Percentiles rank a stretch among this genome's conserved stretches.
Conservation (phyloP, 2,113 vertebrate species). For the Oreochromis niloticus region DNA sequence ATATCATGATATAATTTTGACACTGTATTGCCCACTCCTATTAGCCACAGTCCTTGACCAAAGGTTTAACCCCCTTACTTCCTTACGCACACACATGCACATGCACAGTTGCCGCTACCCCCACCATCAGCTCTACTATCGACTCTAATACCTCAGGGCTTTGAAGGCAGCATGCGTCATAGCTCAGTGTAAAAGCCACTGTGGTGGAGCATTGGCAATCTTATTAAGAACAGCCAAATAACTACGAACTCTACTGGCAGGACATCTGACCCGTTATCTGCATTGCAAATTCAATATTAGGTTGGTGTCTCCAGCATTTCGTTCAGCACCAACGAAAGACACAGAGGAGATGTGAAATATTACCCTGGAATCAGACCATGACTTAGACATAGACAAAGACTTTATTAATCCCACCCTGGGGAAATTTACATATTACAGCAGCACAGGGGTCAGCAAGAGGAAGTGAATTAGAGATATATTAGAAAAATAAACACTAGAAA, state of each 20-base stretch:
- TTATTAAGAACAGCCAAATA: slow-evolving; percentile 31
- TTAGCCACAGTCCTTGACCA: background rate
- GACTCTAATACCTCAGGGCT: background rate
- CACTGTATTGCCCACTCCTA: background rate
- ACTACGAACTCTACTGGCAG: background rate
- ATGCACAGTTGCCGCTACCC: background rate
- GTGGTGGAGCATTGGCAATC: slow-evolving; percentile 25
- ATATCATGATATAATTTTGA: background rate
- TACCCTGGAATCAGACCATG: background rate
- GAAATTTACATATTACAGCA: background rate
- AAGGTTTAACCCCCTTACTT: background rate
- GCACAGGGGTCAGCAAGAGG: background rate
- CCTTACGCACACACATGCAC: background rate
- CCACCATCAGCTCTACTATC: background rate
- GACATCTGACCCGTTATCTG: slow-evolving; percentile 33
- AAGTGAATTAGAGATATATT: background rate
- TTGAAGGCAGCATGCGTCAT: slow-evolving; percentile 12
- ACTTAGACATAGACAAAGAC: background rate
- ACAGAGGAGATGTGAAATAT: background rate
- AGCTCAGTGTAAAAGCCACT: slow-evolving; percentile 30
- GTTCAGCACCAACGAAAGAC: background rate
- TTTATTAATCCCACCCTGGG: background rate
- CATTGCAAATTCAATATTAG: slow-evolving; percentile 27
- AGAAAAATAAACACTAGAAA: background rate
- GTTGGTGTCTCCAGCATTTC: background rate